These are phyloP conservation scores for Sinentomon sp. DNA, from an alignment of 2,888 invertebrate species.

Conservation along the genomic window DNA sequence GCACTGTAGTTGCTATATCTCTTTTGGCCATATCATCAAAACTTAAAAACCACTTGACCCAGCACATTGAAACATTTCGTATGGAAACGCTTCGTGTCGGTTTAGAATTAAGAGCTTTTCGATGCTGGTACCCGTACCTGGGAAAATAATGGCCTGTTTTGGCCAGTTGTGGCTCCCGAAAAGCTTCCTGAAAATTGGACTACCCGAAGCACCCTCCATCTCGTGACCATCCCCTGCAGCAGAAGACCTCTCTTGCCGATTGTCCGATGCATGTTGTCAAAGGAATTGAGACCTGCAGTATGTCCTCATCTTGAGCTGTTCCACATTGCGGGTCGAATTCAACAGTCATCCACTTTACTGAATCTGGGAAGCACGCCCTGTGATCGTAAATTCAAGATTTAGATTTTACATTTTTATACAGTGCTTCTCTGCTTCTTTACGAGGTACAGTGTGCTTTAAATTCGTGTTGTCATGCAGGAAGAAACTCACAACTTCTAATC, in stretches of 20 bases:
- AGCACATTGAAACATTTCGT: neutral
- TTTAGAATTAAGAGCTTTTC: neutral
- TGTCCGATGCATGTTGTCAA: no score
- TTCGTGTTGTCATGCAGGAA: no score
- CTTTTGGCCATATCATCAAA: no score
- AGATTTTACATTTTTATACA: no score
- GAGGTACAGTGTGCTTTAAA: no score
- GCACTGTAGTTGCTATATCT: no score
- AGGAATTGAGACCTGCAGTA: slow-evolving; percentile 26
- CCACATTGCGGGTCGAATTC: slow-evolving; percentile 81
- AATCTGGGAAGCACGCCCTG: slow-evolving; percentile 60
- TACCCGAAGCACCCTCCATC: slow-evolving; percentile 16
- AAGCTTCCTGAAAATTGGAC: slow-evolving; percentile 36
- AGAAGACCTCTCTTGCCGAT: no score
- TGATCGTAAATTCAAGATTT: slow-evolving; percentile 12
- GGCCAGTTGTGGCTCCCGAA: slow-evolving; percentile 55
- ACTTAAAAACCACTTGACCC: no score
- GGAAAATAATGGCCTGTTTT: slow-evolving; percentile 50
- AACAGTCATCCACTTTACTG: slow-evolving; percentile 68
- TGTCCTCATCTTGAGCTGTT: slow-evolving; percentile 79
- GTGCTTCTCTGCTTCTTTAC: no score
- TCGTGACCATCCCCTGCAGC: no score
- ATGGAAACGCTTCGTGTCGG: neutral
- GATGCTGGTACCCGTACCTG: slow-evolving; percentile 26
- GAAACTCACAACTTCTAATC: no score